Conservation (phyloP, 2,888 invertebrate genomes). For the Ptycholaimellus sp. region DNA sequence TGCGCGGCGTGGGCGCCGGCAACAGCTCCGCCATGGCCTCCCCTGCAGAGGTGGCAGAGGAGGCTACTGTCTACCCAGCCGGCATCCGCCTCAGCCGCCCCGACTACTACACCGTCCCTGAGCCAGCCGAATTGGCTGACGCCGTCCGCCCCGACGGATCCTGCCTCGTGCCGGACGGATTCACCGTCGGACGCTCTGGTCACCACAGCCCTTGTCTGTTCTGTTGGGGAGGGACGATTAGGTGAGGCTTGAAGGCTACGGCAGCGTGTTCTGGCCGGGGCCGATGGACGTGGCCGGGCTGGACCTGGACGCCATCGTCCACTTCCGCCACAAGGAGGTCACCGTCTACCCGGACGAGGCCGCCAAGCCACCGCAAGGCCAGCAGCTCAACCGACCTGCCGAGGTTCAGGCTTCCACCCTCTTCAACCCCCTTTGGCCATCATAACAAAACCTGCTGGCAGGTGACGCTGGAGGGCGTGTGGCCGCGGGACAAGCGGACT, state of each 20-base stretch:
- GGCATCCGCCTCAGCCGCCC: slow-evolving; percentile 49
- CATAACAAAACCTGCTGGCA: too few species aligned
- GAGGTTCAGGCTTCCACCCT: too few species aligned
- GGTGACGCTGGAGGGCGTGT: slow-evolving; percentile 65
- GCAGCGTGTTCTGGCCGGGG: slow-evolving; percentile 31
- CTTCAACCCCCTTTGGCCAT: too few species aligned
- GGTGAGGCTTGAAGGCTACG: too few species aligned
- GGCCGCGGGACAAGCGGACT: slow-evolving; percentile 65
- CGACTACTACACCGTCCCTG: slow-evolving; percentile 76
- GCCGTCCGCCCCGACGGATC: slow-evolving; percentile 8
- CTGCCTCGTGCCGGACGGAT: slow-evolving; percentile 19
- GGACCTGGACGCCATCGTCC: slow-evolving; percentile 35
- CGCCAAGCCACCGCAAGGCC: slow-evolving; percentile 61
- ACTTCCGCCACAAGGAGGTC: slow-evolving; percentile 64
- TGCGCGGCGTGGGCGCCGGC: not conserved
- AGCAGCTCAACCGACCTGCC: slow-evolving; percentile 51
- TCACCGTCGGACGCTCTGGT: slow-evolving; percentile 30
- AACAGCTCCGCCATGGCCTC: not conserved
- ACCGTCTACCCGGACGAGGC: slow-evolving; percentile 73
- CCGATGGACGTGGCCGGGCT: slow-evolving; percentile 12
- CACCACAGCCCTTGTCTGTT: too few species aligned
- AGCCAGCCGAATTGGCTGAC: slow-evolving; percentile 46
- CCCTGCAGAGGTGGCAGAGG: not conserved
- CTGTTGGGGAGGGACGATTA: too few species aligned
- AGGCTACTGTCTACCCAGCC: too few species aligned